These are phyloP conservation scores for Zygaena filipendulae DNA, from an alignment of 2,888 invertebrate species.

Conservation along the genomic window DNA sequence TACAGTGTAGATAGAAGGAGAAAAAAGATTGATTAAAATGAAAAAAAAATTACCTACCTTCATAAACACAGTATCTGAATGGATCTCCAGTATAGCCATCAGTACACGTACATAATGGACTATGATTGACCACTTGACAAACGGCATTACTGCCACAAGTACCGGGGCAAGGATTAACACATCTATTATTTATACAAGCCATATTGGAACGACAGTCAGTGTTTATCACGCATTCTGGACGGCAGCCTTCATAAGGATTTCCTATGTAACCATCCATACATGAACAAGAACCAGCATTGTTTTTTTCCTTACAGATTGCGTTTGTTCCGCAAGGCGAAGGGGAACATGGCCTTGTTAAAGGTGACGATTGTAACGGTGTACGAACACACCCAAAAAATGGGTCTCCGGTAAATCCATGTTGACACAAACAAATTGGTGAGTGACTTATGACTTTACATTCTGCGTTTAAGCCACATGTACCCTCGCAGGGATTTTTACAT, in stretches of 20 bases:
- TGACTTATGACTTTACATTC: conserved; percentile 83
- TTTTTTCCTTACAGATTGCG: conserved; percentile 71
- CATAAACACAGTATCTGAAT: conserved; percentile 72
- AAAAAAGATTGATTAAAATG: no score
- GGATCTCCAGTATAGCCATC: conserved; percentile 80
- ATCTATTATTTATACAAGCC: conserved; percentile 78
- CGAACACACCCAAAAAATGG: conserved; percentile 75
- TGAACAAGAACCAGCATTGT: conserved; percentile 73
- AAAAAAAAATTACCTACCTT: conserved; percentile 31
- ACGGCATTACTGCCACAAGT: conserved; percentile 80
- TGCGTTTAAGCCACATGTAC: conserved; percentile 77
- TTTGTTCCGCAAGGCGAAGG: conserved; percentile 74
- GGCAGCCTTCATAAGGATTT: conserved; percentile 82
- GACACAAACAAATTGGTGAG: conserved; percentile 79
- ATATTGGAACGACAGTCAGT: conserved; percentile 77
- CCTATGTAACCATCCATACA: conserved; percentile 79
- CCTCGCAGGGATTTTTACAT: conserved; percentile 80
- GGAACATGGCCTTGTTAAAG: conserved; percentile 64
- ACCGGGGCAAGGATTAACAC: conserved; percentile 81
- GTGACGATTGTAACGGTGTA: conserved; percentile 36
- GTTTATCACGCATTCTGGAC: conserved; percentile 79
- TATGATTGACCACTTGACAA: conserved; percentile 78
- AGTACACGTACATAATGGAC: conserved; percentile 75
- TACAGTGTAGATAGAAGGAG: no score
- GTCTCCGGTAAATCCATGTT: conserved; percentile 77